phyloP scores from a whole-genome alignment of 2,797 vertebrate species.

The Glyptemys insculpta region DNA sequence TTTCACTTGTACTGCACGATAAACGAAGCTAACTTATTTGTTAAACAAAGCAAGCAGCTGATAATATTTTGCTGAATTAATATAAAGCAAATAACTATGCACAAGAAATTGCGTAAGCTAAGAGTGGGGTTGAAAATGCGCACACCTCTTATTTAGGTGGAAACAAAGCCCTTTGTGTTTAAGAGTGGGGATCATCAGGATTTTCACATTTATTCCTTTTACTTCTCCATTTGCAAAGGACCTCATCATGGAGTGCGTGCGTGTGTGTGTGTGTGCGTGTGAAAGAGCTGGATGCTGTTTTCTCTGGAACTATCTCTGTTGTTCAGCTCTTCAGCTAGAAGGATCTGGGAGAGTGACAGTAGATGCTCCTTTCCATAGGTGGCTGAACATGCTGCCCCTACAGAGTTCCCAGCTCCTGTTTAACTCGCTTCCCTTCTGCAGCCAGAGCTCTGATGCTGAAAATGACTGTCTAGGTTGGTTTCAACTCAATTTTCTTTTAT shows the following conservation, averaged over 20 bases:
- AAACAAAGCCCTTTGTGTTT: not conserved
- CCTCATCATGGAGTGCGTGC: too few species aligned
- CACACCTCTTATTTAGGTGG: not conserved
- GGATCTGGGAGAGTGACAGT: not conserved
- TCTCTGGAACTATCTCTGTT: too few species aligned
- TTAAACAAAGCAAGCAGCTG: not conserved
- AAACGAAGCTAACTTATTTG: not conserved
- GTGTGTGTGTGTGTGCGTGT: too few species aligned
- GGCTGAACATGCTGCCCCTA: not conserved
- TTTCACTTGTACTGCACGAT: not conserved
- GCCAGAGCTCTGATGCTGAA: not conserved
- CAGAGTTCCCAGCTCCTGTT: not conserved
- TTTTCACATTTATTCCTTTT: not conserved
- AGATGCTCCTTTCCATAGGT: not conserved
- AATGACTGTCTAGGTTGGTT: not conserved
- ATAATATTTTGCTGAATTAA: not conserved
- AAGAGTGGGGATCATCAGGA: not conserved
- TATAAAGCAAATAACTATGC: not conserved
- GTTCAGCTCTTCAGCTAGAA: not conserved
- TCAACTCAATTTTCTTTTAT: not conserved
- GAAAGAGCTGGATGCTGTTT: too few species aligned
- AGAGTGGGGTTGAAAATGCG: not conserved
- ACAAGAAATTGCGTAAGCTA: not conserved
- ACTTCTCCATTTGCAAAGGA: fast-evolving
- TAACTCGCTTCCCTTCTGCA: not conserved